Evolutionary conservation across 2,113 vertebrate genomes (phyloP).

Genomic region (Corydoras maculifer): DNA sequence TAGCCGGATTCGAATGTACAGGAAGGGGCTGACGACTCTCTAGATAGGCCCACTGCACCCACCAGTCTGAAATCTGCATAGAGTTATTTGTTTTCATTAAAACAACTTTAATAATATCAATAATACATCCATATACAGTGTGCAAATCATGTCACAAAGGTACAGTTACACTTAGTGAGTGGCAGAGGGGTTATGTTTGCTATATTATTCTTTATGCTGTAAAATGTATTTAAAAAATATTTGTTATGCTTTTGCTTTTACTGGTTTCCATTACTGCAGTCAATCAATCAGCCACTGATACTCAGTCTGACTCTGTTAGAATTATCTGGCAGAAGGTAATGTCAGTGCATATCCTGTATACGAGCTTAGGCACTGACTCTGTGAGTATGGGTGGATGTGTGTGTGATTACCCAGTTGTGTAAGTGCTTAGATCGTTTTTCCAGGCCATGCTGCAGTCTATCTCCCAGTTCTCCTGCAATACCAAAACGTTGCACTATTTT

Average conservation of each 20-base stretch:
- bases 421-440: constrained; percentile 58
- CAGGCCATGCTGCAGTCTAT: constrained; percentile 63
- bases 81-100: not conserved
- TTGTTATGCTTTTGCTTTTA: too few species aligned
- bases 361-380: too few species aligned
- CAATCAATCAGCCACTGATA: too few species aligned
- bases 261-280: too few species aligned
- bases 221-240: too few species aligned
- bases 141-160: too few species aligned
- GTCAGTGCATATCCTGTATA: too few species aligned
- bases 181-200: too few species aligned
- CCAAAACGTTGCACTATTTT: constrained; percentile 65
- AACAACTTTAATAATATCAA: not conserved
- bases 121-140: not conserved
- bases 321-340: too few species aligned
- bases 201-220: too few species aligned
- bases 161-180: too few species aligned
- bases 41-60: constrained; percentile 72
- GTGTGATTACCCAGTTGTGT: constrained; percentile 68
- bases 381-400: not conserved
- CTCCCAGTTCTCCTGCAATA: constrained; percentile 56
- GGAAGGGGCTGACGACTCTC: constrained; percentile 71
- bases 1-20: constrained; percentile 75
- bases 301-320: too few species aligned
- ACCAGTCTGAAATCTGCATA: constrained; percentile 71